Conservation (phyloP, 1,140 invertebrate species). For the Zaprionus capensis region DNA sequence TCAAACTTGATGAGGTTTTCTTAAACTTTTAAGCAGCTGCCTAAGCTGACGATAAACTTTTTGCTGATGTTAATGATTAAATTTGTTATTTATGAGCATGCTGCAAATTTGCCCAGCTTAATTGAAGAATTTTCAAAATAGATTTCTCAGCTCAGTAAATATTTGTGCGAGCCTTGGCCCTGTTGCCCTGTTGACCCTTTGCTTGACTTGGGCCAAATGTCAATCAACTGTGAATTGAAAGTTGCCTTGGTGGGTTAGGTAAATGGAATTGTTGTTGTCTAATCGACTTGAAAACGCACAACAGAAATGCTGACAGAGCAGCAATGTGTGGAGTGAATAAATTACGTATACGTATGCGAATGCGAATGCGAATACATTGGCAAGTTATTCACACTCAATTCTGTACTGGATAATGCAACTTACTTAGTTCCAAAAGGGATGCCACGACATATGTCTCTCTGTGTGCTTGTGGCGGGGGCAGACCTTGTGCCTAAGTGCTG, state of each 20-base stretch:
- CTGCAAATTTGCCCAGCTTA: conserved; percentile 1
- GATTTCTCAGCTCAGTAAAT: neutral
- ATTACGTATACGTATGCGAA: conserved; percentile 4
- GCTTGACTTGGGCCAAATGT: neutral
- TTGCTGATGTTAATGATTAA: conserved; percentile 4
- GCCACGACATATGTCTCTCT: neutral
- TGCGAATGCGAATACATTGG: neutral
- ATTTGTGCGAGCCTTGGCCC: neutral
- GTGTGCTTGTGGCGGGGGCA: neutral
- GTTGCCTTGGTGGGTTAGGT: neutral
- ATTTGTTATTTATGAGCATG: neutral
- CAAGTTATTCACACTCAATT: conserved; percentile 10
- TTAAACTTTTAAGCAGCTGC: neutral
- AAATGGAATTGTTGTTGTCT: conserved; percentile 11
- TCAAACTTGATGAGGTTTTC: neutral
- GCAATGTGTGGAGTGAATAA: conserved; percentile 9
- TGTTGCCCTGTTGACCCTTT: neutral
- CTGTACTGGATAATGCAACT: neutral
- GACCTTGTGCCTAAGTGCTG: conserved; percentile 61
- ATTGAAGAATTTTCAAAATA: neutral
- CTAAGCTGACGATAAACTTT: neutral
- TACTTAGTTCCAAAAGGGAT: neutral
- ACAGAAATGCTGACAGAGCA: conserved; percentile 6
- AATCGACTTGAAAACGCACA: neutral
- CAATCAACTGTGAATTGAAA: conserved; percentile 9